Evolutionary conservation across 2,888 invertebrate genomes (phyloP), one percentile per base, ranked within the genome.

Genomic region (Microctonus aethiopoides): DNA sequence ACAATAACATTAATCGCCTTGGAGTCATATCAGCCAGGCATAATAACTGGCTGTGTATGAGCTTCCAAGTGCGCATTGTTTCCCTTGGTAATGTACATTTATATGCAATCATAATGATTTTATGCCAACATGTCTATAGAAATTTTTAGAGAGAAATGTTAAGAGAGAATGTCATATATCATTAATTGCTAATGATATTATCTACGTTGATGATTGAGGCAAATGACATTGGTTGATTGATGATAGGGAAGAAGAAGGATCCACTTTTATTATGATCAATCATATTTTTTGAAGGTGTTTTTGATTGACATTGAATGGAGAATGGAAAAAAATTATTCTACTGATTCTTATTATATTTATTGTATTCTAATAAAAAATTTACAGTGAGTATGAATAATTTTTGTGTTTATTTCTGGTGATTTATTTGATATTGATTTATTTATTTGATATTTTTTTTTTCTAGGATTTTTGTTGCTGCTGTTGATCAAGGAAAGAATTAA

Each of bases 1-100:
- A 86, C 83, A 86, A 85, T 84, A 83, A 84, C 84, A 84, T 80
- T 84, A 84, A 85, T 85, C 84, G 81, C 81, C 79, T 78, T 76
- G 75, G 76, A 79, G 80, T 77, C 82, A 79, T 84, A 84, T 83
- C 82, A 79, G 80, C 77, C 72, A 16, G 20, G 79, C 82, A 84
- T 85, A 85, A 84, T 83, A 84, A 83, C 82, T 77, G 80, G 73
- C 80, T 79, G 56, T 65, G 16, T 65, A 56, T 26, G 20, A 54
- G 26, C 54, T 39, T 54, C 36, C 56, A 36, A 65, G 56, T 65
- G 65, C 36, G 26, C 56, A 46, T 46, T 46, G 65, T 65, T 65
- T 65, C 54, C 54, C 65, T 36, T 36, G n/a, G 11, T 29, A n/a
- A 26, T 65, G 13, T 63, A 63, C 16, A 29, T 51, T 22, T 46